These are phyloP conservation scores for Lutjanus erythropterus DNA, from an alignment of 2,113 vertebrate species.

Conservation along the genomic window DNA sequence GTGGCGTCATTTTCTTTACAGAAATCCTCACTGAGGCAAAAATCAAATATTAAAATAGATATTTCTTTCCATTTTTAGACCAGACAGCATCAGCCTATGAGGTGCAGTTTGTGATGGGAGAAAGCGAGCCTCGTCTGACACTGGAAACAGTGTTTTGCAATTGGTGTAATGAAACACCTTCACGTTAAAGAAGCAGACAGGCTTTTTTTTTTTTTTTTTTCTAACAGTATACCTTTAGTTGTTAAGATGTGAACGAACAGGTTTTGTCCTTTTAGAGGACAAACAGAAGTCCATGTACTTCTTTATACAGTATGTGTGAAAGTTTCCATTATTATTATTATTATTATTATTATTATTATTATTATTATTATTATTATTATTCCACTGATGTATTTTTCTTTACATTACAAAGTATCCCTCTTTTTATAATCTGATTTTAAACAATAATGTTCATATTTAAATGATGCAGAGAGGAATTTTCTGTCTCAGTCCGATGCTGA, in stretches of 20 bases:
- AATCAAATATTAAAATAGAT: background rate
- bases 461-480: background rate
- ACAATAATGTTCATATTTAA: background rate
- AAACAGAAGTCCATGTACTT: background rate
- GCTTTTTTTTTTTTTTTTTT: slow-evolving; percentile 13
- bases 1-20: background rate
- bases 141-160: slow-evolving; percentile 10
- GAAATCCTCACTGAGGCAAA: background rate
- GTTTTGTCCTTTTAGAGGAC: background rate
- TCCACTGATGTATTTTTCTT: background rate
- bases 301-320: background rate
- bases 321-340: background rate
- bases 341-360: background rate
- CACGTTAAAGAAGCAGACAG: slow-evolving; percentile 13
- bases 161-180: slow-evolving; percentile 29
- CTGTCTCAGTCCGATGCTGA: background rate
- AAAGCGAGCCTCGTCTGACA: background rate
- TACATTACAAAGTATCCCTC: background rate
- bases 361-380: background rate
- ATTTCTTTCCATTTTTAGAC: background rate
- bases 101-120: background rate
- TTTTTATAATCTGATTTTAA: background rate
- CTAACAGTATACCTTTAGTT: background rate
- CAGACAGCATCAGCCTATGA: background rate
- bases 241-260: background rate